Base-by-base conservation (phyloP, 2,888 invertebrate species). In the Embidobia sp. region DNA sequence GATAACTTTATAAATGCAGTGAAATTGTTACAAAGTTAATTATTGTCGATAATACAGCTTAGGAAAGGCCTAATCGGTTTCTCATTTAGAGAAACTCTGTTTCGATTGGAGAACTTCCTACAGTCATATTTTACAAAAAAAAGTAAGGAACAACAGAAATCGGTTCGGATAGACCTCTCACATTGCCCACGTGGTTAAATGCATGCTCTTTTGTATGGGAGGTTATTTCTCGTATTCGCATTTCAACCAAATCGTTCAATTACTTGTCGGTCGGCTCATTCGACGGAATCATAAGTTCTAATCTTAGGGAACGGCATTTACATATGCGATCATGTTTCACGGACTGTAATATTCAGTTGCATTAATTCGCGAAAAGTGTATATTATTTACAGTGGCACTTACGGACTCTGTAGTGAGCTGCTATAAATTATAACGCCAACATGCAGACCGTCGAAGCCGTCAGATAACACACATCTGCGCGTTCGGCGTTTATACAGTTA, bases 401-500 rank as follows among this genome's bases (percentile, higher is more conserved):
- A 59, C 42, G 59, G 31, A 44, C 69, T 55, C 44, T 18, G 72
- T 59, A 40, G 66, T 66, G 57, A 67, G 61, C 77, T 59, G 72
- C 59, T 48, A 70, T 77, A 77, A 77, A 70, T 77, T 70, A 70
- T 46, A 55, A 69, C 70, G 75, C 63, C 67, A 75, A 75, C 73
- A 67, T 46, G 67, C 55, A 59, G 31, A 51, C 44, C 66, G 49
- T 61, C 63, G 57, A 55, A 49, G 19, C 40, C 19, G 51, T 13
- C 51, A 46, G 66, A 74, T 74, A 74, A 74, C 59, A 51, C 73
- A 57, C 61, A 42, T 61, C 29, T 37, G 46, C 26, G 15, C 46
- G 18, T 26, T 2, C 37, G 16, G 15, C 27, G 19, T 49, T 10
- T 46, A 63, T 63, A 72, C 61, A 74, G 59, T 74, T 51, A 74